phyloP scores from a whole-genome alignment of 2,888 invertebrate species.

The Zelleria hepariella region DNA sequence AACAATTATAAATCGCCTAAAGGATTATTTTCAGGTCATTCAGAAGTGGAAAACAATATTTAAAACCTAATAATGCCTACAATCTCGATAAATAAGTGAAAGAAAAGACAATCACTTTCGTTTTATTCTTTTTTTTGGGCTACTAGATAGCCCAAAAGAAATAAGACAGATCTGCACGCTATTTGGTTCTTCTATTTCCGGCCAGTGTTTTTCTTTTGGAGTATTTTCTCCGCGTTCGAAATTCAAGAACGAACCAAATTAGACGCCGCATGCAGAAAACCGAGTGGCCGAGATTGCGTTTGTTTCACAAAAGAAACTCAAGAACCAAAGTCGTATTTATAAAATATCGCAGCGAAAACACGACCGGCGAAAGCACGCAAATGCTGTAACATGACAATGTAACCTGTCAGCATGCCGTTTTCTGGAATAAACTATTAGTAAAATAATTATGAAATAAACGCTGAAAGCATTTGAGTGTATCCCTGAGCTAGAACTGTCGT shows the following conservation, averaged over 20 bases:
- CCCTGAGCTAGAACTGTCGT: constrained; percentile 3
- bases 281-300: background rate
- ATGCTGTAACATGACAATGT: constrained; percentile 6
- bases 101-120: too few relatives aligned
- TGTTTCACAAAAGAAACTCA: background rate
- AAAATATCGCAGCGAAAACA: background rate
- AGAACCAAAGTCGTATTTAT: background rate
- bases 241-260: background rate
- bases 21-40: too few relatives aligned
- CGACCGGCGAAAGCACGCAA: constrained; percentile 4
- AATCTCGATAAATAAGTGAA: too few relatives aligned
- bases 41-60: too few relatives aligned
- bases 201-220: background rate
- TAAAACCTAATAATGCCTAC: too few relatives aligned
- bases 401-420: background rate
- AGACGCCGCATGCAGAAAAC: background rate
- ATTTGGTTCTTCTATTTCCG: background rate
- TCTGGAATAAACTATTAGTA: background rate
- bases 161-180: too few relatives aligned
- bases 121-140: too few relatives aligned
- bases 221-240: background rate
- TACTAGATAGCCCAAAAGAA: too few relatives aligned
- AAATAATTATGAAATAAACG: constrained; percentile 5
- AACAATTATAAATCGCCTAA: too few relatives aligned
- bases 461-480: background rate